Evolutionary conservation across 2,113 vertebrate genomes (phyloP), one percentile per base, ranked within the genome.

Genomic region (Onychostoma macrolepis): DNA sequence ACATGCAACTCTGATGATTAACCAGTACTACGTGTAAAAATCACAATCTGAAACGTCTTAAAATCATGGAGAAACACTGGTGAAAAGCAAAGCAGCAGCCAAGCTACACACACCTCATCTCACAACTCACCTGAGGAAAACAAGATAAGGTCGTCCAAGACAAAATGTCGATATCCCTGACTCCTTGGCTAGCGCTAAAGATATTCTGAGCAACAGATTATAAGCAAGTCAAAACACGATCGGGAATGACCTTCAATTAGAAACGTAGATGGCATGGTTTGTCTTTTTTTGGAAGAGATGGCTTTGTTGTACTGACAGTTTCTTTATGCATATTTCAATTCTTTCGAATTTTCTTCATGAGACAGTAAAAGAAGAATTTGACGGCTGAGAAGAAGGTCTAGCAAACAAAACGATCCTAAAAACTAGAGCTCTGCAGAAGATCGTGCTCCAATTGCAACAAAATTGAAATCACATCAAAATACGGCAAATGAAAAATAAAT

Each of bases 121-220:
- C 81, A 93, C 92, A 96, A 98, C 98, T 99, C 96, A 99, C 98
- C 98, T 99, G 96, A 90, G 94, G 93, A 88, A 94, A 96, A 94
- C 96, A 96, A 96, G 96, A 94, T 97, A 98, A 97, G 92, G 97
- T 95, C 92, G 96, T 98, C 97, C 97, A 97, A 93, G 97, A 96
- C 95, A 98, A 97, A 97, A 97, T 94, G 96, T 96, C 96, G 96
- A 98, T 96, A 95, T 97, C 96, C 95, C 97, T 98, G 96, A 98
- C 94, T 97, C 97, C 97, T 96, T 97, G 96, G 97, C 97, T 98
- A 98, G 97, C 95, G 94, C 98, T 98, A 98, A 98, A 98, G 97
- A 97, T 96, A 97, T 94, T 97, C 97, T 98, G 95, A 97, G 96
- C 95, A 94, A 97, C 95, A 98, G 94, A 97, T 96, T 94, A 96